A percentile compares a stretch with the other conserved stretches of the same genome.
phyloP scores from a whole-genome alignment of 2,888 invertebrate species.

The Hoplodrina ambigua region DNA sequence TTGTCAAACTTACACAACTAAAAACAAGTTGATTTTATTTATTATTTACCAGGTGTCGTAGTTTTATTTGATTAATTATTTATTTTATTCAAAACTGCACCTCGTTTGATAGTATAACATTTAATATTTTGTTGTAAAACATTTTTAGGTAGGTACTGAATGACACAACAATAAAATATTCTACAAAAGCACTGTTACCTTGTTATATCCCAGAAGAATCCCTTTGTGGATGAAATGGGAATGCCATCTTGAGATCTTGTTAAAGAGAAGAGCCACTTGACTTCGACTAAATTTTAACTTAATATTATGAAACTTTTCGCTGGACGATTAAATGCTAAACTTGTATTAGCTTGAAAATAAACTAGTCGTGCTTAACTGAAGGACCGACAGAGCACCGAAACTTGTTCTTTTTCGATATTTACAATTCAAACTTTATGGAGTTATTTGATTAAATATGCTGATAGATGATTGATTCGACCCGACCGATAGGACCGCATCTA shows the following conservation, averaged over 20 bases:
- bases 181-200: constrained; percentile 22
- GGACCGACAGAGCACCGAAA: constrained; percentile 14
- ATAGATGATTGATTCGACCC: constrained; percentile 54
- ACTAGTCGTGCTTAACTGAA: constrained; percentile 31
- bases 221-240: constrained; percentile 60
- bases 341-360: constrained; percentile 54
- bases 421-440: constrained; percentile 46
- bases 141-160: no score
- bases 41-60: no score
- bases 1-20: no score
- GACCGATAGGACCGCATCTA: constrained; percentile 40
- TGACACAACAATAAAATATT: constrained; percentile 25
- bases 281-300: constrained; percentile 62
- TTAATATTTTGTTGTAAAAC: no score
- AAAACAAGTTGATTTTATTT: no score
- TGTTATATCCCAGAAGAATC: constrained; percentile 30
- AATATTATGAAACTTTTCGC: constrained; percentile 53
- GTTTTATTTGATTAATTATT: no score
- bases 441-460: constrained; percentile 54
- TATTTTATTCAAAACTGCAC: no score
- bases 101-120: no score
- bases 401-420: constrained; percentile 49
- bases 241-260: constrained; percentile 64
- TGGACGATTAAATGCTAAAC: constrained; percentile 45
- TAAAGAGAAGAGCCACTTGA: constrained; percentile 64